A percentile compares a stretch with the other conserved stretches of the same genome.
phyloP scores from a whole-genome alignment of 2,888 invertebrate species.

The Ectemnius cavifrons region DNA sequence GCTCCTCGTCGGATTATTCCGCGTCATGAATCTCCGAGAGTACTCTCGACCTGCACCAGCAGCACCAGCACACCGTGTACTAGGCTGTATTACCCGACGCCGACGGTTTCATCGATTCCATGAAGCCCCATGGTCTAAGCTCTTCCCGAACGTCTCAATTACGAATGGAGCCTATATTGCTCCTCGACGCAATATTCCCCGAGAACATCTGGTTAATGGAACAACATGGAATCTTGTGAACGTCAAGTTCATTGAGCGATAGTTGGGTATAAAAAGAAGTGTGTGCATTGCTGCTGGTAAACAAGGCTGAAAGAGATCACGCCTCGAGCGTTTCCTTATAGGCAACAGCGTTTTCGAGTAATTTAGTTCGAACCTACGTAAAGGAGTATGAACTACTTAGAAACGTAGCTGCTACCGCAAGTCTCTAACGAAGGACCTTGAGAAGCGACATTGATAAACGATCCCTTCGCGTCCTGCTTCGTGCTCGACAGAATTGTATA shows the following conservation, averaged over 20 bases:
- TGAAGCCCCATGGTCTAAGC: neutral
- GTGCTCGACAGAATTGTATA: slow-evolving; percentile 43
- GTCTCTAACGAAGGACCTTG: slow-evolving; percentile 49
- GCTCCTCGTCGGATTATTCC: slow-evolving; percentile 67
- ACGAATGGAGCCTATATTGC: slow-evolving; percentile 2
- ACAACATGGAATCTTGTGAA: too few species aligned
- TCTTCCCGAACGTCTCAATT: slow-evolving; percentile 20
- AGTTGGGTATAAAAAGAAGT: too few species aligned
- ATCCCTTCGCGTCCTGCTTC: slow-evolving; percentile 55
- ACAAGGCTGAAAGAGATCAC: neutral
- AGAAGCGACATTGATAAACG: slow-evolving; percentile 60
- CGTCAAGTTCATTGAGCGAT: too few species aligned
- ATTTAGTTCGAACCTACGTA: neutral
- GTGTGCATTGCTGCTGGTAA: neutral
- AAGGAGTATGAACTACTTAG: slow-evolving; percentile 9
- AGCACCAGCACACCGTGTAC: neutral
- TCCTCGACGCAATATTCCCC: slow-evolving; percentile 8
- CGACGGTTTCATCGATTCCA: slow-evolving; percentile 42
- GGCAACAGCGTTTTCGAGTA: slow-evolving; percentile 16
- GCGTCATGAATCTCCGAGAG: slow-evolving; percentile 64
- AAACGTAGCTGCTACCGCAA: slow-evolving; percentile 37
- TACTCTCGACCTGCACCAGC: slow-evolving; percentile 31
- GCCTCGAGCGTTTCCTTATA: neutral
- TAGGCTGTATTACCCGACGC: slow-evolving; percentile 2
- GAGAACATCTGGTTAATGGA: too few species aligned